Conservation (phyloP, 2,113 vertebrate species). For the Scomber scombrus region DNA sequence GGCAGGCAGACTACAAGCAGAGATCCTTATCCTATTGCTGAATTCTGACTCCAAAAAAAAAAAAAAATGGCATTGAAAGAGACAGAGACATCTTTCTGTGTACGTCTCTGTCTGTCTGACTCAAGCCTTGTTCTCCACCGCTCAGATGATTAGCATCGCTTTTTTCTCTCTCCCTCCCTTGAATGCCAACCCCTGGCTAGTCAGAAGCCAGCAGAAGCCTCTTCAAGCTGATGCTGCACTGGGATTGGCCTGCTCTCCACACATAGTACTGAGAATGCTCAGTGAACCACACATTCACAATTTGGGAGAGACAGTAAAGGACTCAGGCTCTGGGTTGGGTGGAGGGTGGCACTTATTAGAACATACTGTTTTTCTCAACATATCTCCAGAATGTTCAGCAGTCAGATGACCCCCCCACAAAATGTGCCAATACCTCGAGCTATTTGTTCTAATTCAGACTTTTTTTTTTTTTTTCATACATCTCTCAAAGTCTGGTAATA, state of each 20-base stretch:
- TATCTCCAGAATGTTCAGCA: not conserved
- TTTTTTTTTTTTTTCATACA: not conserved
- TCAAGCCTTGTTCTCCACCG: conserved; percentile 59
- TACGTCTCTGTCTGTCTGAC: conserved; percentile 29
- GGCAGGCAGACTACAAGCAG: conserved; percentile 42
- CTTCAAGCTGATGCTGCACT: conserved; percentile 41
- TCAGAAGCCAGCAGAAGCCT: conserved; percentile 54
- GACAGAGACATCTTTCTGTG: conserved; percentile 49
- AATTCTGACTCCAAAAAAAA: conserved; percentile 37
- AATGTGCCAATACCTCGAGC: conserved; percentile 14
- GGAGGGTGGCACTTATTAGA: conserved; percentile 30
- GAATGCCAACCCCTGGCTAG: conserved; percentile 57
- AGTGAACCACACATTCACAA: conserved; percentile 45
- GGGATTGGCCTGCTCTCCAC: conserved; percentile 47
- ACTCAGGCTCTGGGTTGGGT: conserved; percentile 14
- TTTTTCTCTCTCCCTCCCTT: conserved; percentile 39
- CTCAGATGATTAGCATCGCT: conserved; percentile 71
- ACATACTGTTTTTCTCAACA: conserved; percentile 31
- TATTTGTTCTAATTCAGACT: conserved; percentile 9
- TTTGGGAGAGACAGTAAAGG: conserved; percentile 49
- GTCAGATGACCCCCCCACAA: not conserved
- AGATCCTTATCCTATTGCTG: conserved; percentile 64
- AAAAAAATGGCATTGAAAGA: conserved; percentile 46
- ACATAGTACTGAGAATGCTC: conserved; percentile 28
- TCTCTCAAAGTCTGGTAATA: not conserved